Base-by-base conservation (phyloP, 2,888 invertebrate genomes). In the Mactromeris polynyma region DNA sequence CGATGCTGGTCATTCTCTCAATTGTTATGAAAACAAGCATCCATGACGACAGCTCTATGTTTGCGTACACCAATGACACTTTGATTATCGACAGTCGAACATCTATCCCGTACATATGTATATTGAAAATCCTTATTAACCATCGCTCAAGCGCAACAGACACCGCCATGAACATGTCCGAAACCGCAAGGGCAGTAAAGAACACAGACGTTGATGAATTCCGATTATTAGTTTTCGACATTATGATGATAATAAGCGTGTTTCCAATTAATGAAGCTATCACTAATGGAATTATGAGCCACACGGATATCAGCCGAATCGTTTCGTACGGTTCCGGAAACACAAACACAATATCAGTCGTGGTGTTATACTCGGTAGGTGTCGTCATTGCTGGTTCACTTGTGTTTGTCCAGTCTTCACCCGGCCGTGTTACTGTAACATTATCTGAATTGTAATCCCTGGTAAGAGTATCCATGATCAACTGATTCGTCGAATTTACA, bases 291-390 rank as follows among this genome's bases (percentile, higher is more conserved):
- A 84, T 78, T 11, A 77, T 78, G 33, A 77, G 38, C 84, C 84
- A 84, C 14, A 42, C 51, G 2, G 51, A n/a, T 21, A 36, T 40
- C 17, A 9, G 26, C 19, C 36, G 33, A 11, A 84, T 78, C 3
- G 46, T 84, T 33, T 33, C 31, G 21, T 78, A 84, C 9, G 84
- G 84, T 78, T 84, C 84, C 2, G 84, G 84, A 38, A 78, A 84
- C 26, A 26, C n/a, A 46, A 79, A 79, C n/a, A 4, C 33, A 14
- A 33, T 73, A 19, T 33, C 73, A 73, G 4, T 26, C n/a, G 9
- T 64, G 58, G 14, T 9, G 46, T 46, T 46, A 14, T 1, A 17
- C 14, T 46, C 17, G 1, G 9, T 17, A 46, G 46, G 17, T 17
- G 9, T 46, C 46, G 11, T 1, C 46, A 46, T 46, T 46, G 46